Evolutionary conservation across 2,797 vertebrate genomes (phyloP).

Genomic region (Lophotriccus pileatus): DNA sequence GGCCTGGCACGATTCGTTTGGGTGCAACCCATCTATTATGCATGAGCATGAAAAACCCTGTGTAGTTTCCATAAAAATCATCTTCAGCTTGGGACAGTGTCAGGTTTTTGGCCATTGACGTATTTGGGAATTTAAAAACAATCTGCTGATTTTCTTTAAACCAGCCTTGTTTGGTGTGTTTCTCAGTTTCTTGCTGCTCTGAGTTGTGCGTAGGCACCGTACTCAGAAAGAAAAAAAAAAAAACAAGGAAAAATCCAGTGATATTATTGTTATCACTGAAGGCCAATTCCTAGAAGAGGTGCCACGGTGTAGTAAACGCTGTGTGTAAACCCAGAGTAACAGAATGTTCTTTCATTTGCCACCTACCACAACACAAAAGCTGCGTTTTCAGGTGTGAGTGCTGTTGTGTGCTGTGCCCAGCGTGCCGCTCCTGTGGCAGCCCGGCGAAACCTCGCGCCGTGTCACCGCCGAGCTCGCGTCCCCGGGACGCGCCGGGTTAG

Average conservation of each 20-base stretch:
- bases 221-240: not conserved
- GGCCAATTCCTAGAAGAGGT: not conserved
- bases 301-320: not conserved
- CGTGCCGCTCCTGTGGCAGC: not conserved
- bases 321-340: not conserved
- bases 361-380: not conserved
- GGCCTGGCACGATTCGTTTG: not conserved
- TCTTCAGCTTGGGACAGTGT: not conserved
- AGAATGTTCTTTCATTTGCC: not conserved
- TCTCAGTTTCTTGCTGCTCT: not conserved
- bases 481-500: not conserved
- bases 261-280: slow-evolving; percentile 7
- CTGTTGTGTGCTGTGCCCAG: fast-evolving
- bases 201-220: not conserved
- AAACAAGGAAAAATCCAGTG: not conserved
- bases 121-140: not conserved
- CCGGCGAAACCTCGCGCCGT: not conserved
- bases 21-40: not conserved
- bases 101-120: not conserved
- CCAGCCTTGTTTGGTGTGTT: not conserved
- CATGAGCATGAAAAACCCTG: not conserved
- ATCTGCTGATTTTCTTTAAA: not conserved
- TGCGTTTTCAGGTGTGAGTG: not conserved
- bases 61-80: slow-evolving; percentile 1
- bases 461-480: not conserved